phyloP scores from a whole-genome alignment of 35 echinoderm and acorn worm species.

The Ophiothrix spiculata region DNA sequence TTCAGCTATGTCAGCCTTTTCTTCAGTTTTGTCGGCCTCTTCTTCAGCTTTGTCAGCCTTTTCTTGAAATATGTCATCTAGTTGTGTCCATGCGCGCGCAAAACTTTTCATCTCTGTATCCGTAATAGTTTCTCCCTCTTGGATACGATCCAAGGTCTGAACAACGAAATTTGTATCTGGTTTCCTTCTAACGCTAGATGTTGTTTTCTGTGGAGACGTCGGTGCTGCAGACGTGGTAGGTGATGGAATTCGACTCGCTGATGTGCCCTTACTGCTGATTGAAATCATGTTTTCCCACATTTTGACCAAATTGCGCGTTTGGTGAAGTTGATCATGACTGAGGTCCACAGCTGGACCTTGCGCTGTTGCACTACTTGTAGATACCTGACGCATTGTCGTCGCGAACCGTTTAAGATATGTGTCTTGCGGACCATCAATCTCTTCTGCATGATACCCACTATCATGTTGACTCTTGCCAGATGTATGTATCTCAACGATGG shows the following conservation, averaged over 20 bases:
- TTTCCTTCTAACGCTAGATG: not conserved
- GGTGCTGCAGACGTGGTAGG: not conserved
- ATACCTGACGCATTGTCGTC: not conserved
- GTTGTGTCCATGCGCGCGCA: not conserved
- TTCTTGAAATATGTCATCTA: not conserved
- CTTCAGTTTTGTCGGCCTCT: not conserved
- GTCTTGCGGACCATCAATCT: not conserved
- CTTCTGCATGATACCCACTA: not conserved
- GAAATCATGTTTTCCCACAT: not conserved
- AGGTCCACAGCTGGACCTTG: not conserved
- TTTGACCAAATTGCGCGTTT: not conserved
- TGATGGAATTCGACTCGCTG: not conserved
- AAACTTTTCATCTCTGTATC: not conserved
- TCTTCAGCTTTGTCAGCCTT: not conserved
- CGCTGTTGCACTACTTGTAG: not conserved
- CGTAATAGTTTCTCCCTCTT: not conserved
- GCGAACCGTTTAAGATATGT: not conserved
- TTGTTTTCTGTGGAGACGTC: not conserved
- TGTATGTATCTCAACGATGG: not conserved
- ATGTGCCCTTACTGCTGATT: not conserved
- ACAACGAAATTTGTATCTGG: not conserved
- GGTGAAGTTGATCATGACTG: not conserved
- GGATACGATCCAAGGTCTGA: not conserved
- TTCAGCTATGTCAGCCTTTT: not conserved
- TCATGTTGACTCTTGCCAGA: not conserved